These are phyloP conservation scores for Tridacna crocea DNA, from an alignment of 2,888 invertebrate species.

Conservation along the genomic window DNA sequence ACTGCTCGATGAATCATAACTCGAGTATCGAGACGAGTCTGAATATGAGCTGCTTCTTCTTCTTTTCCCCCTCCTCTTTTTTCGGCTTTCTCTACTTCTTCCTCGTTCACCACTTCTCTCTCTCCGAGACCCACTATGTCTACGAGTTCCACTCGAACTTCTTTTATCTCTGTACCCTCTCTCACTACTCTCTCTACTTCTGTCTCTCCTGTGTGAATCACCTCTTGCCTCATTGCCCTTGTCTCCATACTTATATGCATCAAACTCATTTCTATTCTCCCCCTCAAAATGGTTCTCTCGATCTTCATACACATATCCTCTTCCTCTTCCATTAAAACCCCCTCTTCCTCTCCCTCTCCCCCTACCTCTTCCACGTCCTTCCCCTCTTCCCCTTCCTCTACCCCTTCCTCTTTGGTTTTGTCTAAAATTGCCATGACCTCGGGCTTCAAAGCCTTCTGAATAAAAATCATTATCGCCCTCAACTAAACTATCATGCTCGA, in stretches of 20 bases:
- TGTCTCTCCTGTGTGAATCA: background rate
- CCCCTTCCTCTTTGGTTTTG: slow-evolving; percentile 7
- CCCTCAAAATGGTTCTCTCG: background rate
- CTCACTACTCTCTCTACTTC: background rate
- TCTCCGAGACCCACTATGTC: background rate
- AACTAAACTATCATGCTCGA: background rate
- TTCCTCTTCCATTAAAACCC: slow-evolving; percentile 6
- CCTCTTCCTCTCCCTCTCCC: slow-evolving; percentile 8
- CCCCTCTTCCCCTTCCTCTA: slow-evolving; percentile 2
- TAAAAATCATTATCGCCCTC: slow-evolving; percentile 1
- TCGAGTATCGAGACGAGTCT: background rate
- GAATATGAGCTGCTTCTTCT: background rate
- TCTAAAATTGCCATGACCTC: background rate
- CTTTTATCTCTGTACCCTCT: slow-evolving; percentile 9
- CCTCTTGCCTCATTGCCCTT: background rate
- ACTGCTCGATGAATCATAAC: background rate
- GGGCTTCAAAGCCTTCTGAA: background rate
- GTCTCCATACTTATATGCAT: background rate
- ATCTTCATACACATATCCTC: background rate
- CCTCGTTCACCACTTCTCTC: slow-evolving; percentile 2
- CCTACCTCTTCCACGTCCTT: background rate
- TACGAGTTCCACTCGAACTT: background rate
- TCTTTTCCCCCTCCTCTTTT: background rate
- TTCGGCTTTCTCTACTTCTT: background rate
- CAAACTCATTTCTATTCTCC: background rate